Evolutionary conservation across 23 tunicate genomes (phyloP).

Genomic region (Ascidia mentula): DNA sequence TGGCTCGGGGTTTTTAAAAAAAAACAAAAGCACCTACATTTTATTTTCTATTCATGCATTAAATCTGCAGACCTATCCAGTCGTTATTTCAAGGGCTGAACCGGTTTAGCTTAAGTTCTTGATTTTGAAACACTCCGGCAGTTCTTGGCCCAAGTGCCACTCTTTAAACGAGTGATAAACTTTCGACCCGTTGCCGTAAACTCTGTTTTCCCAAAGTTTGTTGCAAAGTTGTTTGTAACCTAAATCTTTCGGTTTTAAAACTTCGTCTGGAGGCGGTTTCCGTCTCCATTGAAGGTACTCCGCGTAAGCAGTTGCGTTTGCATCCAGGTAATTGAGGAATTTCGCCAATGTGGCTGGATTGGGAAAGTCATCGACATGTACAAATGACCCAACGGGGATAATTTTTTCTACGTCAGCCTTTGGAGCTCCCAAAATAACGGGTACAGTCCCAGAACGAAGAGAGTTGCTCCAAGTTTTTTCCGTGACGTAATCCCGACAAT

Average conservation of each 20-base stretch:
- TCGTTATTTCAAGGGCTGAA: no score
- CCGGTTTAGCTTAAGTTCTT: no score
- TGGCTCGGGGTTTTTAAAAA: no score
- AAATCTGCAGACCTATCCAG: no score
- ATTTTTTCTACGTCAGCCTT: slow-evolving; percentile 17
- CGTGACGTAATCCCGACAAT: slow-evolving; percentile 28
- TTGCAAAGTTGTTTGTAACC: not conserved
- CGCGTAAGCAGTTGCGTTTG: slow-evolving; percentile 13
- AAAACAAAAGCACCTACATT: no score
- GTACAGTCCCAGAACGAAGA: slow-evolving; percentile 1
- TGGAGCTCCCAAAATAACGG: slow-evolving; percentile 38
- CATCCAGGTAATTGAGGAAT: slow-evolving; percentile 6
- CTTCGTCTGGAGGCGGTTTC: not conserved
- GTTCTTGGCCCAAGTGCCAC: slow-evolving; percentile 25
- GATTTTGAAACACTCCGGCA: not conserved
- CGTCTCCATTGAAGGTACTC: slow-evolving; percentile 13
- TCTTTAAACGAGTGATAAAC: slow-evolving; percentile 26
- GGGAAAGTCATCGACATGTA: slow-evolving; percentile 22
- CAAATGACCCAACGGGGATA: slow-evolving; percentile 21
- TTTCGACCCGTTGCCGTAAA: slow-evolving; percentile 30
- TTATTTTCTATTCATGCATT: no score
- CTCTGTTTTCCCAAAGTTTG: slow-evolving; percentile 19
- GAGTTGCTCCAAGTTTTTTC: slow-evolving; percentile 34
- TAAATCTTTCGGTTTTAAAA: not conserved
- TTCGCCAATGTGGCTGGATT: slow-evolving; percentile 9